These are phyloP conservation scores for Tragelaphus scriptus DNA, from an alignment of 2,113 vertebrate genomes.

Conservation along the genomic window DNA sequence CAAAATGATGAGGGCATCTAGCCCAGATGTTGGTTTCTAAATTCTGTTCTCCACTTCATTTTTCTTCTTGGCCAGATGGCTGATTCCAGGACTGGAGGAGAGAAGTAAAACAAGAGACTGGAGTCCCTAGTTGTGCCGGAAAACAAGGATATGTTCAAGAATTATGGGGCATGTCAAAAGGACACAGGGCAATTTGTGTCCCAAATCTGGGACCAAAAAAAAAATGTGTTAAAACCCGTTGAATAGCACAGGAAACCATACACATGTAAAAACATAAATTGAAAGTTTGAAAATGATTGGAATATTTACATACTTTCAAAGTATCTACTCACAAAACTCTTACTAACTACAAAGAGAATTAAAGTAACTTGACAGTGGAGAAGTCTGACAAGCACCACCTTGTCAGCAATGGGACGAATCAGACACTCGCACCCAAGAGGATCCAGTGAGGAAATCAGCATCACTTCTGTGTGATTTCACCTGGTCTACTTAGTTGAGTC, in stretches of 20 bases:
- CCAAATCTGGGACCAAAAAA: not conserved
- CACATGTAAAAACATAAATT: not conserved
- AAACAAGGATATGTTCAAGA: not conserved
- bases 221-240: not conserved
- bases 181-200: not conserved
- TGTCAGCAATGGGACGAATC: not conserved
- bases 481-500: not conserved
- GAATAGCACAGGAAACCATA: not conserved
- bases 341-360: not conserved
- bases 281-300: not conserved
- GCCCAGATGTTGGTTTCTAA: not conserved
- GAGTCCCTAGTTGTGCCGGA: not conserved
- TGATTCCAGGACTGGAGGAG: not conserved
- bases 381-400: not conserved
- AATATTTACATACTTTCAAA: conserved; percentile 11
- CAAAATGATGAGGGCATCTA: not conserved
- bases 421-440: not conserved
- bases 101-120: not conserved
- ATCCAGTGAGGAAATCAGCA: not conserved
- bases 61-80: not conserved
- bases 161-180: not conserved
- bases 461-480: not conserved
- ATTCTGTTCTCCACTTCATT: not conserved
- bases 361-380: not conserved
- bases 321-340: not conserved